Conservation (phyloP, 2,888 invertebrate genomes). For the Ceraclea dissimilis region DNA sequence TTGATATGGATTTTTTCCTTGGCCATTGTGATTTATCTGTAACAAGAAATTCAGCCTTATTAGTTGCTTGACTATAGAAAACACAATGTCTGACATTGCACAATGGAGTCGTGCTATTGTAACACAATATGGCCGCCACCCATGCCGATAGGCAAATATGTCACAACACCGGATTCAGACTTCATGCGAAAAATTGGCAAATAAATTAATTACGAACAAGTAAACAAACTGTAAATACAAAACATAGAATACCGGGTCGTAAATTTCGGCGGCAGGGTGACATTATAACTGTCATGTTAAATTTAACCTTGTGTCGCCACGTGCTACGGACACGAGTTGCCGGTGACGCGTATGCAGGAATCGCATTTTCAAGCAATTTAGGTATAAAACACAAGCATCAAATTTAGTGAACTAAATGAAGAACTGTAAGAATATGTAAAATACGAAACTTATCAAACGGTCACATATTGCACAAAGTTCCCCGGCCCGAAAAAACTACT, state of each 20-base stretch:
- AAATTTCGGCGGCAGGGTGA: neutral
- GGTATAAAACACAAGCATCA: too few relatives aligned
- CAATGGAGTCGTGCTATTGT: slow-evolving; percentile 24
- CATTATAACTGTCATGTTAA: neutral
- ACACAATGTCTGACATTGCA: neutral
- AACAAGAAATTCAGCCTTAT: slow-evolving; percentile 32
- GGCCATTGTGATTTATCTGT: slow-evolving; percentile 69
- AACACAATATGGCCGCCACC: slow-evolving; percentile 21
- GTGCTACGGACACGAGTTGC: slow-evolving; percentile 41
- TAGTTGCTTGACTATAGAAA: neutral
- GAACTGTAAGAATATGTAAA: too few relatives aligned
- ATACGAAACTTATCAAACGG: slow-evolving; percentile 10
- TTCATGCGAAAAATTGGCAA: too few relatives aligned
- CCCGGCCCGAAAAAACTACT: too few relatives aligned
- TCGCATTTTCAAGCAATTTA: too few relatives aligned
- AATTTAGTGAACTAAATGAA: too few relatives aligned
- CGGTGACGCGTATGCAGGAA: slow-evolving; percentile 47
- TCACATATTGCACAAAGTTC: slow-evolving; percentile 13
- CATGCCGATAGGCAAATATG: slow-evolving; percentile 7
- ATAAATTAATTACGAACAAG: neutral
- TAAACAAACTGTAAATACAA: neutral
- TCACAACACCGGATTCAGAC: too few relatives aligned
- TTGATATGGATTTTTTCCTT: slow-evolving; percentile 99
- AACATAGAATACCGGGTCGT: too few relatives aligned
- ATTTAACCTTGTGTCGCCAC: slow-evolving; percentile 33